Conservation (phyloP, 2,888 invertebrate species). For the Andrena chrysosceles region DNA sequence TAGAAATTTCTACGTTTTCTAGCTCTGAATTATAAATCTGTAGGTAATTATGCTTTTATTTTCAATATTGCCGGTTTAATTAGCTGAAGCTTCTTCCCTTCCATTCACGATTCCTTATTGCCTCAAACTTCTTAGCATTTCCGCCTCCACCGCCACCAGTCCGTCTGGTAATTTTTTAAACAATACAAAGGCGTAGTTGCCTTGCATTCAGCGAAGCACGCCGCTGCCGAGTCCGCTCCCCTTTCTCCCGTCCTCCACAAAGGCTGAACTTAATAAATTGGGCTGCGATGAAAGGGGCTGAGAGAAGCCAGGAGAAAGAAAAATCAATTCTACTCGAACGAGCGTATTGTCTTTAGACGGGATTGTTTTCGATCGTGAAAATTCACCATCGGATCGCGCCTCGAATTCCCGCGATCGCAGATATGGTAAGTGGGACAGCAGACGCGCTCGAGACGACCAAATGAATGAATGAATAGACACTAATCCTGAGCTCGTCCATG, state of each 20-base stretch:
- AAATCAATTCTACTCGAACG: slow-evolving; percentile 42
- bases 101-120: background rate
- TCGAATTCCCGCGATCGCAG: background rate
- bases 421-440: background rate
- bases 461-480: background rate
- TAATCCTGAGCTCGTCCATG: background rate
- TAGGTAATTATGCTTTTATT: background rate
- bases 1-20: too few species aligned
- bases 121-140: background rate
- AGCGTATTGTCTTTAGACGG: slow-evolving; percentile 25
- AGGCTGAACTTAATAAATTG: slow-evolving; percentile 50
- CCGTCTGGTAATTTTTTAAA: slow-evolving; percentile 16
- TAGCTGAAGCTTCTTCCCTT: background rate
- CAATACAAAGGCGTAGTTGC: slow-evolving; percentile 26
- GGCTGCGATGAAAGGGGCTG: slow-evolving; percentile 20
- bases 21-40: background rate
- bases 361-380: slow-evolving; percentile 17
- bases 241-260: slow-evolving; percentile 31
- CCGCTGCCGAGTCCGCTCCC: slow-evolving; percentile 21
- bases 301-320: slow-evolving; percentile 22
- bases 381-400: background rate
- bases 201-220: slow-evolving; percentile 22
- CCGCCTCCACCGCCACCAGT: background rate
- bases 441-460: background rate
- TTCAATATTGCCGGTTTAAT: background rate